Evolutionary conservation across 2,888 invertebrate genomes (phyloP), one percentile per base, ranked within the genome.

Genomic region (Emmelina monodactyla): DNA sequence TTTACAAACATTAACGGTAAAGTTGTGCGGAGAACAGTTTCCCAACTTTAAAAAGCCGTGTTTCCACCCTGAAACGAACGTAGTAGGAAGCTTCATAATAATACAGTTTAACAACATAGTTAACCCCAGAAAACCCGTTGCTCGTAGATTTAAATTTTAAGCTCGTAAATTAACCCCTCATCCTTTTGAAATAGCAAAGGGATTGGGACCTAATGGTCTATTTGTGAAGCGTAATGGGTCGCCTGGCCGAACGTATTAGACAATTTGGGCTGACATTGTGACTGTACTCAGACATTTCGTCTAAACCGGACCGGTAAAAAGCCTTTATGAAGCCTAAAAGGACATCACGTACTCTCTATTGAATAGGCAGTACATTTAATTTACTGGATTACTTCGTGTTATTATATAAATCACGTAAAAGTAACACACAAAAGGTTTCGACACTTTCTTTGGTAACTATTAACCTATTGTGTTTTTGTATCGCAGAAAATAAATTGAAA

Each of bases 91-190:
- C 56, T 66, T 60, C 55, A 66, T 70, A 66, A 65, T 64, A 70
- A 67, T 64, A 64, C 55, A 60, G 63, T 65, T 68, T 65, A 68
- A 69, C 67, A 71, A 64, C 66, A 63, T 58, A 72, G 65, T 71
- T 70, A 70, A 70, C 71, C 66, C 69, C 61, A 62, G 64, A 70
- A 71, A 68, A 69, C 69, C 72, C 75, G 68, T 72, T 70, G 65
- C 62, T 60, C 67, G 70, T 76, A 76, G 73, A 78, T 78, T 78
- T 76, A 79, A 75, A 75, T 79, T 76, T 76, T 72, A 68, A 73
- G 75, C 72, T 73, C 72, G 62, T 78, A 79, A 78, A 76, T 75
- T 79, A 75, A 76, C 75, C 78, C 76, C 70, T 69, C 76, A 71
- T 73, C 76, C 78, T 76, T 76, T 73, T 70, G 72, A 71, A 76